phyloP scores from a whole-genome alignment of 2,888 invertebrate genomes.

The Anarsia innoxiella region DNA sequence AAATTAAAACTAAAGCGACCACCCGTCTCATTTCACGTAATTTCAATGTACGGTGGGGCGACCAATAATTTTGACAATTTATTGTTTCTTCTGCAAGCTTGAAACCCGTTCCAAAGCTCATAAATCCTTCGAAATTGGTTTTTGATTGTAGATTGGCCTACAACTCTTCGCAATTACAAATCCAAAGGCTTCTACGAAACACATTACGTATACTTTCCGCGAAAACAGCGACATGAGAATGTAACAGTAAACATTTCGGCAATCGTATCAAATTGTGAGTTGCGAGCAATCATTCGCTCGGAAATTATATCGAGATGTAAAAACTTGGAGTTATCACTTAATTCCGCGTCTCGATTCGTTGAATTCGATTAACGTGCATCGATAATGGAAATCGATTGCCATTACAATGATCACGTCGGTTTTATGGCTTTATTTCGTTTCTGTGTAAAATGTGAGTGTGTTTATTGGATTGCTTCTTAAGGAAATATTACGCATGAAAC shows the following conservation, averaged over 20 bases:
- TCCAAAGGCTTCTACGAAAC: constrained; percentile 8
- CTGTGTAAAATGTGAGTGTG: too few species aligned
- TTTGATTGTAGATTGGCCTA: constrained; percentile 10
- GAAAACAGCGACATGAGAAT: not conserved
- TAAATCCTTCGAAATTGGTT: constrained; percentile 9
- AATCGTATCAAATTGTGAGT: not conserved
- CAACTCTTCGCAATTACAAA: constrained; percentile 10
- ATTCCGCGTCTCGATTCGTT: constrained; percentile 31
- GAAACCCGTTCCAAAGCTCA: constrained; percentile 2
- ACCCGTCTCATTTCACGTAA: too few species aligned
- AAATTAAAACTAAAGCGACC: too few species aligned
- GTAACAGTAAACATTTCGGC: not conserved
- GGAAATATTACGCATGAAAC: too few species aligned
- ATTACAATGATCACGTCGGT: not conserved
- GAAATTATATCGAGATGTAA: too few species aligned
- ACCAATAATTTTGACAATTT: constrained; percentile 8
- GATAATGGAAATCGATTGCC: not conserved
- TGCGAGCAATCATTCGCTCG: too few species aligned
- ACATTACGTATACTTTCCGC: constrained; percentile 7
- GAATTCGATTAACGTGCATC: constrained; percentile 27
- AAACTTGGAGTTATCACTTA: constrained; percentile 39
- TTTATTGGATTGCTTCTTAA: too few species aligned
- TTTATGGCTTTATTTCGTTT: not conserved
- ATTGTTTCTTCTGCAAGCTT: constrained; percentile 1
- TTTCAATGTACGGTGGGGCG: constrained; percentile 7